These are phyloP conservation scores for Zeus faber DNA, from an alignment of 2,113 vertebrate genomes.

Conservation along the genomic window DNA sequence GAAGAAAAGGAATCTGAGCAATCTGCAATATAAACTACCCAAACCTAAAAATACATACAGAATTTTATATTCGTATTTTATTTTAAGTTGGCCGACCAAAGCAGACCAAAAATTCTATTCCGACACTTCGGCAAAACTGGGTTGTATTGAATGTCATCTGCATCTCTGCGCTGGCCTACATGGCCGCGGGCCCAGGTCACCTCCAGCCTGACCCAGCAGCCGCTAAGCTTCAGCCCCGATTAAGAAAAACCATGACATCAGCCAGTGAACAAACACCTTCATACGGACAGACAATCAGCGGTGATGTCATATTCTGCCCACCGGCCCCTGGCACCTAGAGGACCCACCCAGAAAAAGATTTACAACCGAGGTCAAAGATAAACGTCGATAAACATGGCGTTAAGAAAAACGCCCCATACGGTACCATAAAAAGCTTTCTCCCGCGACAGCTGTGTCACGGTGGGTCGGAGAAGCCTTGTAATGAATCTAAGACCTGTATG, in stretches of 20 bases:
- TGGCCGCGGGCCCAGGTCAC: conserved; percentile 15
- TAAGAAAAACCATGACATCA: conserved; percentile 58
- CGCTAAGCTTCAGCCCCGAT: conserved; percentile 41
- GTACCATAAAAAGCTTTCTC: conserved; percentile 31
- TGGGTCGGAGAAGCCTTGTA: conserved; percentile 19
- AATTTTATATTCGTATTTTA: background rate
- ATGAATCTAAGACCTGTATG: background rate
- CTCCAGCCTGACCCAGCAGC: conserved; percentile 14
- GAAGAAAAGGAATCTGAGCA: conserved; percentile 5
- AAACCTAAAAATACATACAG: background rate
- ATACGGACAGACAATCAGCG: conserved; percentile 28
- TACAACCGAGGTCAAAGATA: conserved; percentile 49
- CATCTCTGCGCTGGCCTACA: conserved; percentile 10
- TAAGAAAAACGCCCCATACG: conserved; percentile 31
- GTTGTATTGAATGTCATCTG: conserved; percentile 30
- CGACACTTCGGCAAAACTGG: conserved; percentile 13
- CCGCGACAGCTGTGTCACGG: conserved; percentile 21
- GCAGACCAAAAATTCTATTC: background rate
- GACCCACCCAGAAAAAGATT: conserved; percentile 53
- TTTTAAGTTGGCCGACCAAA: conserved; percentile 15
- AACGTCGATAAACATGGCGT: conserved; percentile 42
- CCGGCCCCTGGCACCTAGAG: conserved; percentile 32
- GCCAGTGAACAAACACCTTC: conserved; percentile 34
- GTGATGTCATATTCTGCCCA: conserved; percentile 68
- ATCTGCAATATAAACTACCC: too few relatives aligned